Conservation (phyloP, 2,113 vertebrate genomes). For the Apus apus region DNA sequence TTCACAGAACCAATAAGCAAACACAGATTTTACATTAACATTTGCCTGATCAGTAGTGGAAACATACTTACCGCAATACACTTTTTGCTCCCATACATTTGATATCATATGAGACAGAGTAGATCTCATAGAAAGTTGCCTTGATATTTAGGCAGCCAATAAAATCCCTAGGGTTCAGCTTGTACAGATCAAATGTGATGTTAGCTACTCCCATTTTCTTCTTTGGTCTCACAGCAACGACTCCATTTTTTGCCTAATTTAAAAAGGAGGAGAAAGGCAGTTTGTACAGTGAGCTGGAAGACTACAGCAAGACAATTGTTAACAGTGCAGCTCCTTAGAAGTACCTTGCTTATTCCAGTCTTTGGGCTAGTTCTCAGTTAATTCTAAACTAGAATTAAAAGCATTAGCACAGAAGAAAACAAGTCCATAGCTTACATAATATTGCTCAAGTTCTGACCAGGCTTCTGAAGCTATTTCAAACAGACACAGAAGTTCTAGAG, state of each 20-base stretch:
- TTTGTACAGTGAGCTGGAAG: background rate
- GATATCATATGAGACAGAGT: slow-evolving; percentile 84
- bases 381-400: background rate
- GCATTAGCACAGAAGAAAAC: background rate
- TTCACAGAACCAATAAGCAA: background rate
- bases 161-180: slow-evolving; percentile 84
- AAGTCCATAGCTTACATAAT: background rate
- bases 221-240: background rate
- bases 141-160: slow-evolving; percentile 84
- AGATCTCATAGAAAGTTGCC: slow-evolving; percentile 84
- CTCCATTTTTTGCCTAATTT: slow-evolving; percentile 51
- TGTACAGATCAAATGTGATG: slow-evolving; percentile 86
- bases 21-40: background rate
- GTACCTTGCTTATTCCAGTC: background rate
- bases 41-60: background rate
- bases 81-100: slow-evolving; percentile 79
- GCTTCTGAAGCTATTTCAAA: background rate
- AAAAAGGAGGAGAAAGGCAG: background rate
- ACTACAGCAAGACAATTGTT: background rate
- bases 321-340: background rate
- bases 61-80: slow-evolving; percentile 74
- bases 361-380: background rate
- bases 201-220: slow-evolving; percentile 84
- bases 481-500: background rate
- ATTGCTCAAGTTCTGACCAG: background rate